Base-by-base conservation (phyloP, 2,113 vertebrate genomes). In the Bufo gargarizans region DNA sequence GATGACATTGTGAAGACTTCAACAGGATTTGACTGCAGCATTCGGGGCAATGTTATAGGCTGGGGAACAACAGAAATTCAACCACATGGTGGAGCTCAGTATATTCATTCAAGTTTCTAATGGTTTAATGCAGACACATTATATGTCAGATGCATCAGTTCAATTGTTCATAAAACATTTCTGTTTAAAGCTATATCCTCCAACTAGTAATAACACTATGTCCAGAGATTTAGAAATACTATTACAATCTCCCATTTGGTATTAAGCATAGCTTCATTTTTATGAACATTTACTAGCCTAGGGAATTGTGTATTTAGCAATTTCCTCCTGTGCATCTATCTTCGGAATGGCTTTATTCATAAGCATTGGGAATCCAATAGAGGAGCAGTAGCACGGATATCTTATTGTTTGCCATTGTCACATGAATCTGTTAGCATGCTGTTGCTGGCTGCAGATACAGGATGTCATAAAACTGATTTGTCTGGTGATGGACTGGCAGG, bases 21-120 rank as follows among this genome's bases (percentile, higher is more conserved):
- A 0, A 88, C 90, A 0, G 95, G 93, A 0, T 91, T 93, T 0
- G 91, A 95, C 0, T 98, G 97, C 55, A 91, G 93, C 76, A 91
- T 89, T 85, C 94, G 94, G 89, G 98, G 98, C 50, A 99, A 96
- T 76, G 61, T 97, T 3, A 92, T 99, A 0, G 97, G 96, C 0
- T 99, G 98, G 98, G 97, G 97, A 3, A 94, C 97, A 71, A 98
- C 98, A 0, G 97, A 99, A 91, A 95, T 99, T 87, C 91, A 96
- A 89, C 95, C 96, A 0, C 94, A 97, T 0, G 98, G 97, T 77
- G 97, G 97, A 0, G 98, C 97, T 89, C 96, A 98, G 90, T 97
- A 97, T 3, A 53, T 97, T 90, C 94, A 94, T 82, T 98, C 95
- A 92, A 67, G n/a, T 45, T 65, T 45, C 43, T 12, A 77, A 49